These are phyloP conservation scores for Lophura nycthemera DNA, from an alignment of 2,113 vertebrate genomes.

Conservation along the genomic window DNA sequence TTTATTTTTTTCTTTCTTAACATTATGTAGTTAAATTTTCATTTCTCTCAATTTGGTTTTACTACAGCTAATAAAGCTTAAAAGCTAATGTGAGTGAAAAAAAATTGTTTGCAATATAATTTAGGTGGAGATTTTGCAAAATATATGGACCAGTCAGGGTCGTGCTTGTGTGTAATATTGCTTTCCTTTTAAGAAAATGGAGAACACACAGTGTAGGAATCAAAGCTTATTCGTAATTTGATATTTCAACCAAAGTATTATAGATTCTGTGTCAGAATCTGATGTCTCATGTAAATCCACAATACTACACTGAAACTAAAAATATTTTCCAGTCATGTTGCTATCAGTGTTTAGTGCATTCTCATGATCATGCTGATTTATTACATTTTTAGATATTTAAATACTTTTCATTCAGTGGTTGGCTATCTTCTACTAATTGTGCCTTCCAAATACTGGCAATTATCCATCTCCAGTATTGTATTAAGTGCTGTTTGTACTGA, in stretches of 20 bases:
- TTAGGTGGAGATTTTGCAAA: background rate
- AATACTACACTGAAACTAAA: background rate
- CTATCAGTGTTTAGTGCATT: background rate
- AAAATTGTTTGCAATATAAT: background rate
- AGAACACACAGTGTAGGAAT: background rate
- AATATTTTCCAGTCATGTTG: background rate
- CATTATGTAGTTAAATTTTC: background rate
- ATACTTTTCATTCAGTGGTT: background rate
- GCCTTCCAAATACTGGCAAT: background rate
- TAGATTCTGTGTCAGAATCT: background rate
- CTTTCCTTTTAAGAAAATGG: background rate
- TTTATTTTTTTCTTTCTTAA: background rate
- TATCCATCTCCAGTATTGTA: background rate
- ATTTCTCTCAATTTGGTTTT: background rate
- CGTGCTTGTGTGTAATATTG: background rate
- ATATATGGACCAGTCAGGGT: background rate
- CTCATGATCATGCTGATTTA: background rate
- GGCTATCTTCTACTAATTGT: background rate
- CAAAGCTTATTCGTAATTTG: conserved; percentile 17
- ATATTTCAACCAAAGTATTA: conserved; percentile 36
- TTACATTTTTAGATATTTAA: background rate
- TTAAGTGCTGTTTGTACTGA: background rate
- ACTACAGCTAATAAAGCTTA: conserved; percentile 5
- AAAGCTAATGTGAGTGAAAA: background rate
- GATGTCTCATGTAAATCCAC: background rate